A percentile compares a stretch with the other conserved stretches of the same genome.
Conservation (phyloP, 1,140 invertebrate species). For the Holotrichia oblita region DNA sequence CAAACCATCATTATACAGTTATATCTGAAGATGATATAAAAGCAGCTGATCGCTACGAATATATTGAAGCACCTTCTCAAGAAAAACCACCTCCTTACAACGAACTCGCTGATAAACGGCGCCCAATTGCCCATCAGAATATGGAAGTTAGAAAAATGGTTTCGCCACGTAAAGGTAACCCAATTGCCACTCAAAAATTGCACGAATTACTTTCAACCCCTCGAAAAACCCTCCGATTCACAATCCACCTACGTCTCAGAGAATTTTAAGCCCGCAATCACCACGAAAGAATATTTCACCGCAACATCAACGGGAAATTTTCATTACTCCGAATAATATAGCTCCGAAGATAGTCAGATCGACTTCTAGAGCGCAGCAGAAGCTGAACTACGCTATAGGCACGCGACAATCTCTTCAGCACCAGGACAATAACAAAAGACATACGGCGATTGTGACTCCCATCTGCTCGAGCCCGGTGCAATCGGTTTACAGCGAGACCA, state of each 20-base stretch:
- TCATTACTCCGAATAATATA: constrained; percentile 40
- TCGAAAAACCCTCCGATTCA: constrained; percentile 64
- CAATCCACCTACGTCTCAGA: constrained; percentile 60
- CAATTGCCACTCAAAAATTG: constrained; percentile 76
- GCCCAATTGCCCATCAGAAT: constrained; percentile 47
- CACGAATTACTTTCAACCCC: constrained; percentile 78
- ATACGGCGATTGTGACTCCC: constrained; percentile 58
- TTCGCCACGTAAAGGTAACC: constrained; percentile 58
- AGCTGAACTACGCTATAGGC: constrained; percentile 64
- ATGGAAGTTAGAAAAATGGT: constrained; percentile 49
- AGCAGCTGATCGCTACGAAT: constrained; percentile 47
- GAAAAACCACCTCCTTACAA: constrained; percentile 37
- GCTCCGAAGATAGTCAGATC: constrained; percentile 51
- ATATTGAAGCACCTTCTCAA: constrained; percentile 42
- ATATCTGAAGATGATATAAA: constrained; percentile 46
- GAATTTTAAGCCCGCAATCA: constrained; percentile 55
- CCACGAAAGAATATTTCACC: constrained; percentile 46
- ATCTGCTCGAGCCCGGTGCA: constrained; percentile 59
- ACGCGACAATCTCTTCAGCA: constrained; percentile 45
- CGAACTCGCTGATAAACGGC: neutral
- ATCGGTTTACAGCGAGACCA: constrained; percentile 59
- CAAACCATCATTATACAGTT: constrained; percentile 43
- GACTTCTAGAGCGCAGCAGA: constrained; percentile 64
- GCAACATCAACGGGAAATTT: constrained; percentile 41
- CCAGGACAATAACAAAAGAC: constrained; percentile 50